Percentiles rank a stretch among this genome's conserved stretches.
Conservation (phyloP, 2,888 invertebrate genomes). For the Tethea ocularis region DNA sequence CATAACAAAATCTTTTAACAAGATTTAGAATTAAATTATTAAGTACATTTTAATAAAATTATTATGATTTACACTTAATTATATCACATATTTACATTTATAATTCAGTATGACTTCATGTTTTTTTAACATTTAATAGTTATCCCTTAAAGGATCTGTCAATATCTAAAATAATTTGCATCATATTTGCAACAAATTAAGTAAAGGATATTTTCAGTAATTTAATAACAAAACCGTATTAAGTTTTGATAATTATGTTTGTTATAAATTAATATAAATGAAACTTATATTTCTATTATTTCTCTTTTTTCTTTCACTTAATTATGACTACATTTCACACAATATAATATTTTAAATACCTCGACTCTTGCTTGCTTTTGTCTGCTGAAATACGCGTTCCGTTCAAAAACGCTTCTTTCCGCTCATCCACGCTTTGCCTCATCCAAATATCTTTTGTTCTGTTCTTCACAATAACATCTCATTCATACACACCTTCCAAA, state of each 20-base stretch:
- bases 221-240: background rate
- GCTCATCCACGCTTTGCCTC: no score
- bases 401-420: background rate
- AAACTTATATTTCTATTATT: no score
- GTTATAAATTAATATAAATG: background rate
- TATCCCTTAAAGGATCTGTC: background rate
- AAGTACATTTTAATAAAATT: background rate
- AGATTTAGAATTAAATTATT: background rate
- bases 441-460: no score
- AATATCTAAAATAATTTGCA: background rate
- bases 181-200: background rate
- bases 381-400: background rate
- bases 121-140: background rate
- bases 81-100: constrained; percentile 4
- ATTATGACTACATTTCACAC: constrained; percentile 5
- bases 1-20: background rate
- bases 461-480: no score
- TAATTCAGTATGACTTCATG: background rate
- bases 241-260: background rate
- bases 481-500: no score
- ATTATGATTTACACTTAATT: background rate
- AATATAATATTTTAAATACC: background rate
- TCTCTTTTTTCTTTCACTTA: background rate
- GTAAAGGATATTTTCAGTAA: background rate
- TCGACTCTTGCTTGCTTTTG: background rate